phyloP scores from a whole-genome alignment of 92 coral and sea anemone species.

The Epizoanthus stellaris region DNA sequence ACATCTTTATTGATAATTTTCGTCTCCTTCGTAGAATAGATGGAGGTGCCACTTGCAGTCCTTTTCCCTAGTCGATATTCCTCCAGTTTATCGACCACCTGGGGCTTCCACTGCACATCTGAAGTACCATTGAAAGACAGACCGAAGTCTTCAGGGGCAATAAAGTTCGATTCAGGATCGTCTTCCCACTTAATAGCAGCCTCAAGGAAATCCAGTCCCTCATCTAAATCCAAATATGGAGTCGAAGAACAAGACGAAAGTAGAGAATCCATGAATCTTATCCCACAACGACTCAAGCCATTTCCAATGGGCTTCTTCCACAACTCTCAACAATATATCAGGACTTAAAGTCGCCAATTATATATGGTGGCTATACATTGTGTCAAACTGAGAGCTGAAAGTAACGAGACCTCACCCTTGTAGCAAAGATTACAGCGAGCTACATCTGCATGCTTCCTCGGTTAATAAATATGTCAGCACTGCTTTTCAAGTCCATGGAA shows the following conservation, averaged over 20 bases:
- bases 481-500: background rate
- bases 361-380: background rate
- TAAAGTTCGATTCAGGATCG: constrained; percentile 16
- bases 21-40: background rate
- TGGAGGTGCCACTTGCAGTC: constrained; percentile 33
- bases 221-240: constrained; percentile 35
- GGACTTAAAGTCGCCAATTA: background rate
- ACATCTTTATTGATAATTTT: background rate
- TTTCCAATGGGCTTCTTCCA: background rate
- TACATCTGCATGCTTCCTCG: background rate
- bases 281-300: background rate
- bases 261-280: constrained; percentile 11
- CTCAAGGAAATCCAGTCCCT: constrained; percentile 24
- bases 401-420: background rate
- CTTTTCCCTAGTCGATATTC: constrained; percentile 45
- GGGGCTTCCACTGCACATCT: background rate
- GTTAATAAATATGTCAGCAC: constrained; percentile 1
- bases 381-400: background rate
- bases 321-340: background rate
- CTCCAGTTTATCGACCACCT: constrained; percentile 14
- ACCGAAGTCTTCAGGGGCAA: constrained; percentile 40
- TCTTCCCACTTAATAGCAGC: constrained; percentile 35
- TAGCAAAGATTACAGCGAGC: background rate
- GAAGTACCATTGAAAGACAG: constrained; percentile 7
- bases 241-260: constrained; percentile 34